Percentiles rank a stretch among this genome's conserved stretches.
These are phyloP conservation scores for Nysson spinosus DNA, from an alignment of 2,888 invertebrate species.

Conservation along the genomic window DNA sequence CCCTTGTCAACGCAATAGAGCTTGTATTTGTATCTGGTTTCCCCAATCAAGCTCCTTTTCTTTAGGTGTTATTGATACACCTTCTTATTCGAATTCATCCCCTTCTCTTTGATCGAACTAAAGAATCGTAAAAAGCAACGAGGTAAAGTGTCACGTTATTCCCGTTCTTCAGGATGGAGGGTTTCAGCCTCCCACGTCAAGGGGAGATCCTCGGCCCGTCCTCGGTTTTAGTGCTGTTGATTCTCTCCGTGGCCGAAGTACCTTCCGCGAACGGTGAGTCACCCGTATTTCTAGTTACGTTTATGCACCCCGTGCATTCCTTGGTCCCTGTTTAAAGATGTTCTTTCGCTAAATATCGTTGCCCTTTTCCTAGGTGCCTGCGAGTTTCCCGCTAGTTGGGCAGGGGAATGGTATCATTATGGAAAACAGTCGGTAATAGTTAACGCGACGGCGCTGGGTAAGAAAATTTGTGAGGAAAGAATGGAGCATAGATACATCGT, in stretches of 20 bases:
- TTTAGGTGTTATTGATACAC: no score
- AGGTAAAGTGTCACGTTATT: conserved; percentile 13
- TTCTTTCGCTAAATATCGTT: background rate
- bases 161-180: conserved; percentile 75
- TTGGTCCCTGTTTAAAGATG: background rate
- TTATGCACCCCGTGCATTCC: background rate
- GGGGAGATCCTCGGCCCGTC: conserved; percentile 68
- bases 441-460: conserved; percentile 79
- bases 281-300: background rate
- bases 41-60: no score
- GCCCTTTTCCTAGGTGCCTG: conserved; percentile 81
- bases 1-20: no score
- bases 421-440: conserved; percentile 79
- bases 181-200: conserved; percentile 61
- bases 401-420: conserved; percentile 87
- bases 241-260: conserved; percentile 62
- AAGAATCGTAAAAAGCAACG: no score
- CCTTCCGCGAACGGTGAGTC: conserved; percentile 73
- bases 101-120: no score
- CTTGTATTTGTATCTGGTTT: no score
- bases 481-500: conserved; percentile 80
- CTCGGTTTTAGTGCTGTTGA: conserved; percentile 64
- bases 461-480: conserved; percentile 82
- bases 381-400: conserved; percentile 84
- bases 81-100: no score